Base-by-base conservation (phyloP, 1,140 invertebrate genomes). In the Micrasema minimum region DNA sequence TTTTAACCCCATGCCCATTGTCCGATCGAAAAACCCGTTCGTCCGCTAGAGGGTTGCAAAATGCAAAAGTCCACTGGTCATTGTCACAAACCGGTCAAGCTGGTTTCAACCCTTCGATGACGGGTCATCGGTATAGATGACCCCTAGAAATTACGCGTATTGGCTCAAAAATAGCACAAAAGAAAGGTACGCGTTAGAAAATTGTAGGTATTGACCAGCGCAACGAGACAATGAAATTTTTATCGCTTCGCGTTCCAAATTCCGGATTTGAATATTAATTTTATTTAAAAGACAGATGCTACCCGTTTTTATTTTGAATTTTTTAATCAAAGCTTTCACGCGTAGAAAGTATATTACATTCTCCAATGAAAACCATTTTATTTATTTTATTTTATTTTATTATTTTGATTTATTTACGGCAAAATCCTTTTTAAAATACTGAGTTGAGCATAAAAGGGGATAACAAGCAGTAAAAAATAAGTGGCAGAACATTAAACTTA, bases 81-180 rank as follows among this genome's bases (percentile, higher is more conserved):
- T 59, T 57, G 31, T 62, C 12, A 41, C 48, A 72, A 72, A 66
- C 70, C 64, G 64, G 64, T 67, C 51, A 48, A 50, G 59, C 70
- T 61, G 20, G 53, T 72, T 72, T 38, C 37, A 50, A 66, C 70
- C 70, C 70, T 62, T 41, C 38, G 41, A 43, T 18, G 55, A 46
- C 45, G 70, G 70, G 67, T 64, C 67, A 31, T 26, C 12, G 31
- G 37, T 62, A 14, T 38, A 26, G 37, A 61, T 37, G 66, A 66
- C 66, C 70, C 70, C 64, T 62, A 10, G 45, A 48, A 66, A 66
- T 62, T 57, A 66, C 20, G 70, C 55, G 57, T 65, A 55, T n/a
- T n/a, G n/a, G n/a, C n/a, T n/a, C 38, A 26, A 65, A 71, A 66
- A 71, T 38, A 59, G 38, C 18, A 59, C 55, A 59, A 59, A 9